Evolutionary conservation across 2,113 vertebrate species (phyloP), one percentile per base, ranked within the genome.

Genomic region (Silurus meridionalis): DNA sequence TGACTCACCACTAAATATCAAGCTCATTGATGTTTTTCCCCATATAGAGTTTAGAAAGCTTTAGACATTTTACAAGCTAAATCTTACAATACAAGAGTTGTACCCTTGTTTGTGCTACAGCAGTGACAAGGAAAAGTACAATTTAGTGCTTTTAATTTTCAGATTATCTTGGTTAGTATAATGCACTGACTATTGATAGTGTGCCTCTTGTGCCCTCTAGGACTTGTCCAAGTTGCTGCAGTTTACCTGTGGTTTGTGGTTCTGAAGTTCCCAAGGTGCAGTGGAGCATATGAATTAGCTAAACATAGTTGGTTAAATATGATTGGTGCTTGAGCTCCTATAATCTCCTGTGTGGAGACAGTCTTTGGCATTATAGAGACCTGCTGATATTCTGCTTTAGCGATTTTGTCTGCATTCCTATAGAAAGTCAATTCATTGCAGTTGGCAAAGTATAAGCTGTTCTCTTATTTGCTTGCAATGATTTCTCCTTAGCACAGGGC

Each of bases 281-380:
- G 85, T 60, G 21, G 48, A 75, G 80, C 57, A 86, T 86, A 86
- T 57, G 50, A 86, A 82, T 75, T 75, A 82, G 80, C 46, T 15
- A 78, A 72, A 82, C 19, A 52, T 63, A 86, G 28, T 15, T 61
- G 74, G 57, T 28, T 37, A 37, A 37, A 46, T 77, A 57, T 75
- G 61, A 57, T 77, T 83, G 48, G 48, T 67, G 71, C 13, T 72
- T 28, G 58, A 83, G 80, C 58, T 83, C 61, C 52, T 25, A 58
- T 83, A 83, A 83, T 82, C 85, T 82, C 25, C 58, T 57, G 58
- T 50, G 25, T 61, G 50, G 67, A 25, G 67, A 37, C 64, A 28
- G 67, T 53, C n/a, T 86, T 74, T 57, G 48, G 48, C 83, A 84
- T 77, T 77, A 69, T 86, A 53, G n/a, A 60, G 48, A 72, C 66